Conservation (phyloP, 2,113 vertebrate species). For the Cisticola juncidis region DNA sequence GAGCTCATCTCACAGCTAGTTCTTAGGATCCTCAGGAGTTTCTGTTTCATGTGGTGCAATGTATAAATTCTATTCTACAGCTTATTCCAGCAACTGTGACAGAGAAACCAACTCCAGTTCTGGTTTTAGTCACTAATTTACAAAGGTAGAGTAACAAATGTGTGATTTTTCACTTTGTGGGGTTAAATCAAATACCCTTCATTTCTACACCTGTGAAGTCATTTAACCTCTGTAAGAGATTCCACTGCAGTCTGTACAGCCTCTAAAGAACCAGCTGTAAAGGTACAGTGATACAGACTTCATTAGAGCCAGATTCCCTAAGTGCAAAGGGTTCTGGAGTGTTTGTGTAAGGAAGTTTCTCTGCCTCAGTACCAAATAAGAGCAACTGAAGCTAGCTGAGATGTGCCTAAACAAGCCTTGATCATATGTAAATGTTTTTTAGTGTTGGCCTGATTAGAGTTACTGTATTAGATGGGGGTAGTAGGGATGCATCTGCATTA, state of each 20-base stretch:
- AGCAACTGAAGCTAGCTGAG: background rate
- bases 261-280: background rate
- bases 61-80: background rate
- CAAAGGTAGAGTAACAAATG: background rate
- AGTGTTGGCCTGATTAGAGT: background rate
- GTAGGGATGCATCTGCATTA: background rate
- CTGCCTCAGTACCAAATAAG: background rate
- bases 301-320: background rate
- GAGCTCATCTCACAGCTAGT: conserved; percentile 47
- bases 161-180: background rate
- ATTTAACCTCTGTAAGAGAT: background rate
- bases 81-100: background rate
- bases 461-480: background rate
- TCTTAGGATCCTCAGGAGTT: conserved; percentile 15
- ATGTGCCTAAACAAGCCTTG: background rate
- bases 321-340: background rate
- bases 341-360: background rate
- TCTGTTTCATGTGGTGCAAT: conserved; percentile 13
- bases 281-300: background rate
- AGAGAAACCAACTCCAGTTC: background rate
- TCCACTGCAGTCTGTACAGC: background rate
- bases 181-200: background rate
- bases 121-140: background rate
- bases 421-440: background rate
- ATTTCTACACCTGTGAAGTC: background rate